These are phyloP conservation scores for Salmo trutta DNA, from an alignment of 2,797 vertebrate genomes.

Conservation along the genomic window DNA sequence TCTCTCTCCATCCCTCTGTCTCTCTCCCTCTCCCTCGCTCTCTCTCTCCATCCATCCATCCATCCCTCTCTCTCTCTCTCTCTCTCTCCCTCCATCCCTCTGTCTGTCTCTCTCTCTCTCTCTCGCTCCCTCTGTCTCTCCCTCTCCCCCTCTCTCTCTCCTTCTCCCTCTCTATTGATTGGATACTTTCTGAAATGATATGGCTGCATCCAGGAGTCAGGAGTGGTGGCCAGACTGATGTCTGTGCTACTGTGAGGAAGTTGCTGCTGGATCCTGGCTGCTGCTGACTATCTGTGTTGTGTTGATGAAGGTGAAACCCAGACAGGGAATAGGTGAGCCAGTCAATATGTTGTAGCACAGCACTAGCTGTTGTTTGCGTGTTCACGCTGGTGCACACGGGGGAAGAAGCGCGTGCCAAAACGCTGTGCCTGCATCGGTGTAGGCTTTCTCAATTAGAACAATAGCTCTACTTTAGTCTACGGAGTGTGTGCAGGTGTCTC, in stretches of 20 bases:
- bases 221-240: neutral
- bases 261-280: neutral
- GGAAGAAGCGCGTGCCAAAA: neutral
- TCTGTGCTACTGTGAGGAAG: neutral
- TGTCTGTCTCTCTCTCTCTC: too few species aligned
- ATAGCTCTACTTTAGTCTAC: too few species aligned
- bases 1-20: too few species aligned
- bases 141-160: neutral
- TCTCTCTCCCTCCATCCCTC: too few species aligned
- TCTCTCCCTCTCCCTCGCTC: too few species aligned
- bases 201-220: neutral
- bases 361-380: neutral
- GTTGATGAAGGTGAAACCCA: neutral
- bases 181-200: constrained; percentile 30
- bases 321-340: neutral
- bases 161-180: constrained; percentile 19
- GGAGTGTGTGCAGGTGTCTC: too few species aligned
- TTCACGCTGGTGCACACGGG: neutral
- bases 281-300: neutral
- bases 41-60: too few species aligned
- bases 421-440: neutral
- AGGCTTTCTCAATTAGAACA: neutral
- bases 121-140: neutral
- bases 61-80: too few species aligned
- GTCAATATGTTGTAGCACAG: neutral